Evolutionary conservation across 2,113 vertebrate species (phyloP).

Genomic region (Sapayoa aenigma): DNA sequence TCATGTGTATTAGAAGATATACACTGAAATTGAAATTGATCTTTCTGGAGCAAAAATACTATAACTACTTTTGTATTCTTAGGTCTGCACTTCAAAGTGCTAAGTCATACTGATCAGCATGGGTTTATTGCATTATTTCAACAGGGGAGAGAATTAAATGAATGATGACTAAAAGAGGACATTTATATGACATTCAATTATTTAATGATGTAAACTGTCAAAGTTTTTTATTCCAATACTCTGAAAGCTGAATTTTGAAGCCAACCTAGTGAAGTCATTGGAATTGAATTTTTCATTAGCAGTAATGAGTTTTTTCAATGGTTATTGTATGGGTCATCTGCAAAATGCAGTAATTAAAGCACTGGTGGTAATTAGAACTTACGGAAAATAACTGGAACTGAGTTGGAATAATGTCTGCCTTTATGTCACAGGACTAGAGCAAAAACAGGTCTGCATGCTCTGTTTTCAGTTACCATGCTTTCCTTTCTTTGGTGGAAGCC

Average conservation of each 20-base stretch:
- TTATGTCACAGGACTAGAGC: neutral
- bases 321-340: constrained; percentile 21
- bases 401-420: neutral
- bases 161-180: constrained; percentile 34
- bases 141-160: constrained; percentile 25
- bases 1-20: neutral
- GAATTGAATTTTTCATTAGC: constrained; percentile 34
- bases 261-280: neutral
- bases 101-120: constrained; percentile 24
- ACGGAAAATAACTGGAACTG: neutral
- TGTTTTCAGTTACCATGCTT: neutral
- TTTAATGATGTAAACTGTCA: constrained; percentile 34
- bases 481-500: neutral
- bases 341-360: constrained; percentile 41
- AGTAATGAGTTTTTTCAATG: constrained; percentile 13
- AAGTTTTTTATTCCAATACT: constrained; percentile 25
- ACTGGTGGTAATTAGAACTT: neutral
- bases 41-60: neutral
- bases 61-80: neutral
- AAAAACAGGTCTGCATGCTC: neutral
- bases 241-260: constrained; percentile 16
- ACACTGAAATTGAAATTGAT: neutral
- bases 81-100: neutral
- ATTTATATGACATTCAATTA: constrained; percentile 43
- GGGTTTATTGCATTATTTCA: constrained; percentile 36